Evolutionary conservation across 2,888 invertebrate species (phyloP).

Genomic region (Melinaea menophilus): DNA sequence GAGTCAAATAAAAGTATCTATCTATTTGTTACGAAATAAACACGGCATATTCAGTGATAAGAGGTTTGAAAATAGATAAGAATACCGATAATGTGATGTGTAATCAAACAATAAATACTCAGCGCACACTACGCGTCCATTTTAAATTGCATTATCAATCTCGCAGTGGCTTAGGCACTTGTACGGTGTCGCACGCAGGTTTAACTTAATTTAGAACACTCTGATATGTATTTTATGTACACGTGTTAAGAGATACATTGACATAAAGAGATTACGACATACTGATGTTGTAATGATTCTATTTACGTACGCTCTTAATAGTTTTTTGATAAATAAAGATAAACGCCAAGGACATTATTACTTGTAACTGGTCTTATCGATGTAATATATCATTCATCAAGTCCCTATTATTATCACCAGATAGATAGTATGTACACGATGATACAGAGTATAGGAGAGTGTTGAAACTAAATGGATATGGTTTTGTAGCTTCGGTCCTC

Average conservation of each 20-base stretch:
- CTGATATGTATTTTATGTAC: slow-evolving; percentile 5
- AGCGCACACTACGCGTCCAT: neutral
- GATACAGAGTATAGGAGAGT: no score
- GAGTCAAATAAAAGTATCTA: no score
- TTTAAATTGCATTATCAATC: slow-evolving; percentile 15
- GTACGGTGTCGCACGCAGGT: neutral
- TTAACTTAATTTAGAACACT: neutral
- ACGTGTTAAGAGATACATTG: slow-evolving; percentile 7
- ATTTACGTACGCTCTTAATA: slow-evolving; percentile 24
- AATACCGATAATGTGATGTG: neutral
- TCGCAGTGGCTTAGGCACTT: slow-evolving; percentile 10
- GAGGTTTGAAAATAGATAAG: neutral
- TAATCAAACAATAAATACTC: neutral
- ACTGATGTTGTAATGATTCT: slow-evolving; percentile 12
- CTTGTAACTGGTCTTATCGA: slow-evolving; percentile 17
- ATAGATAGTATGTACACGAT: no score
- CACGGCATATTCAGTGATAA: no score
- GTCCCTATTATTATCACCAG: no score
- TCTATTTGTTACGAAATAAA: no score
- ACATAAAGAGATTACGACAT: slow-evolving; percentile 1
- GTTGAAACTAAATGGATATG: no score
- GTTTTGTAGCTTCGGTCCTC: no score
- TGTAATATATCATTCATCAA: slow-evolving; percentile 18
- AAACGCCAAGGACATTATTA: slow-evolving; percentile 24
- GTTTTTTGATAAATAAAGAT: slow-evolving; percentile 30